Percentiles rank a stretch among this genome's conserved stretches.
Evolutionary conservation across 2,113 vertebrate genomes (phyloP).

Genomic region (Chlorodrepanis virens): DNA sequence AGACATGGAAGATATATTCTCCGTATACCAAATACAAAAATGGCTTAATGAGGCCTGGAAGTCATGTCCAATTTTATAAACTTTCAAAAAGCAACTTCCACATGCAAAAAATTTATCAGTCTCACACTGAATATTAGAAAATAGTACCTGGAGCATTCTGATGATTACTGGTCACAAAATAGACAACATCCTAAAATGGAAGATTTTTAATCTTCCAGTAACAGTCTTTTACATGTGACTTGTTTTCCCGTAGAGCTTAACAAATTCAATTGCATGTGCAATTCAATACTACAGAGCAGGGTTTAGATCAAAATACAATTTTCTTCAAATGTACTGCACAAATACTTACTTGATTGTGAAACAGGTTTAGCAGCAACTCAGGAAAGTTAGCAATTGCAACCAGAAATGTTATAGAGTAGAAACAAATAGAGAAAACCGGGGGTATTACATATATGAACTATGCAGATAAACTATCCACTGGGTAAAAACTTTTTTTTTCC

Average conservation of each 20-base stretch:
- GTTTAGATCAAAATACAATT: slow-evolving; percentile 30
- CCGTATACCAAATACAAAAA: neutral
- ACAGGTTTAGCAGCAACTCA: slow-evolving; percentile 7
- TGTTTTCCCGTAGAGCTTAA: neutral
- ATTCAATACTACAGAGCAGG: slow-evolving; percentile 31
- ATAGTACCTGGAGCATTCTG: neutral
- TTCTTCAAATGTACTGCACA: neutral
- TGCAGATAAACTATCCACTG: neutral
- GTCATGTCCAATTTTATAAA: neutral
- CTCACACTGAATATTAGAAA: neutral
- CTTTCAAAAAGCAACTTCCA: neutral
- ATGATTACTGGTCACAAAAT: neutral
- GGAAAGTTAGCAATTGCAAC: neutral
- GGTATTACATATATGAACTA: neutral
- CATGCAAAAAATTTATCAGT: neutral
- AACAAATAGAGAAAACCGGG: neutral
- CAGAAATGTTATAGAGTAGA: neutral
- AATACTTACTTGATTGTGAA: slow-evolving; percentile 19
- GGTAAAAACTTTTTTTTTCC: neutral
- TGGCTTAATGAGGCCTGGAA: neutral
- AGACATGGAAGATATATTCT: neutral
- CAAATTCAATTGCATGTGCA: neutral
- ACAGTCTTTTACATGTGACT: neutral
- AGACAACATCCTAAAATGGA: neutral
- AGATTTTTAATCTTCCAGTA: neutral